These are phyloP conservation scores for Galeopsomyia nigrocyanea DNA, from an alignment of 2,888 invertebrate genomes.

Conservation along the genomic window DNA sequence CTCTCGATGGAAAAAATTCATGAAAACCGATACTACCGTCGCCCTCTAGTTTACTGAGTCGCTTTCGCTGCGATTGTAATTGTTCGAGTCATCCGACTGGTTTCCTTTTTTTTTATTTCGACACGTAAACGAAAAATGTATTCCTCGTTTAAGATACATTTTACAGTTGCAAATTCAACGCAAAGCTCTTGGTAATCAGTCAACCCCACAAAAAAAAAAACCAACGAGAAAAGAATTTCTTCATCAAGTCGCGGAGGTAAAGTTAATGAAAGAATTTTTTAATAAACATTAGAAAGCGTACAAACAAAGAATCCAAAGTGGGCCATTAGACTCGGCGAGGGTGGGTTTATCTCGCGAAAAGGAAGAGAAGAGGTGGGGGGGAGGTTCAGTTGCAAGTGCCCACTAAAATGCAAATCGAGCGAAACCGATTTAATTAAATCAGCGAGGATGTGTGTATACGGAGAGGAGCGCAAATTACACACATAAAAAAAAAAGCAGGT, in stretches of 20 bases:
- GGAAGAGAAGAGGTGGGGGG: no score
- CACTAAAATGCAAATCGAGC: slow-evolving; percentile 39
- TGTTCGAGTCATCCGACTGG: no score
- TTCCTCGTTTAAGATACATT: background rate
- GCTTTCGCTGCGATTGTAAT: no score
- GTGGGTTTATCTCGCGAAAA: slow-evolving; percentile 7
- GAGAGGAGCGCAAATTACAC: slow-evolving; percentile 21
- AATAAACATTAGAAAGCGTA: slow-evolving; percentile 31
- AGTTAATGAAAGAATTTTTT: slow-evolving; percentile 39
- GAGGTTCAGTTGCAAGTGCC: background rate
- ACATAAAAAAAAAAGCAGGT: no score
- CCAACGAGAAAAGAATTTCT: no score
- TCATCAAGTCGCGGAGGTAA: no score
- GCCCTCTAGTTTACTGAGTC: no score
- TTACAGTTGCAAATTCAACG: background rate
- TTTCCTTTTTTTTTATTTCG: no score
- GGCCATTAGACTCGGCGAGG: background rate
- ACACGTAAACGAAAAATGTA: no score
- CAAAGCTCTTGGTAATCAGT: background rate
- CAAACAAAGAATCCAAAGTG: slow-evolving; percentile 1
- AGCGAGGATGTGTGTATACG: background rate
- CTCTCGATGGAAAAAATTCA: slow-evolving; percentile 19
- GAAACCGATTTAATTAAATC: slow-evolving; percentile 44
- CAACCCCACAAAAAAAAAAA: no score
- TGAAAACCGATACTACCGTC: slow-evolving; percentile 20